These are phyloP conservation scores for Eospalax fontanierii DNA, from an alignment of 2,797 vertebrate species.

Conservation along the genomic window DNA sequence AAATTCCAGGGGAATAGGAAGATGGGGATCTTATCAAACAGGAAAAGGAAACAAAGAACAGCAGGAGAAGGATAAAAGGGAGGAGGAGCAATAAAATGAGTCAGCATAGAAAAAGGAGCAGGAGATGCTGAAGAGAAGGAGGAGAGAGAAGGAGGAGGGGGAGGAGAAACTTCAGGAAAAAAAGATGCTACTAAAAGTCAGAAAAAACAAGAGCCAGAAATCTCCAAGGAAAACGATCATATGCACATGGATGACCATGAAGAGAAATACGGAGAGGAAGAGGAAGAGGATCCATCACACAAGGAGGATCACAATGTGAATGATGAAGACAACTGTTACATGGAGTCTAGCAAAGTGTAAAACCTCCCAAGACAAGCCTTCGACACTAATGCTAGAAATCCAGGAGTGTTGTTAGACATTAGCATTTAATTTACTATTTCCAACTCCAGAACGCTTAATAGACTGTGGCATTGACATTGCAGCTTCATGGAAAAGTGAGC, in stretches of 20 bases:
- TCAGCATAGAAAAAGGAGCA: background rate
- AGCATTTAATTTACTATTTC: too few species aligned
- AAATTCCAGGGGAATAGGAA: background rate
- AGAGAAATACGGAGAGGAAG: background rate
- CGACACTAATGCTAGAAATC: too few species aligned
- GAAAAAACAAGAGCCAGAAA: background rate
- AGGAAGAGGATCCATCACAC: background rate
- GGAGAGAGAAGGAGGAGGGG: background rate
- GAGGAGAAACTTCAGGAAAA: background rate
- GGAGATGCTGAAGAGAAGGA: background rate
- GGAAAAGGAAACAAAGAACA: background rate
- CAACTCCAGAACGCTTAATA: too few species aligned
- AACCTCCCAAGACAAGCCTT: background rate
- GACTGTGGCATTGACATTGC: too few species aligned
- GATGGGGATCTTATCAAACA: background rate
- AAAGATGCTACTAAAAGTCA: background rate
- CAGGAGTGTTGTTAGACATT: too few species aligned
- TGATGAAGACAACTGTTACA: background rate
- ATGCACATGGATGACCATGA: background rate
- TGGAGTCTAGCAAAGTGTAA: background rate
- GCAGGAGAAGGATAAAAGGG: background rate
- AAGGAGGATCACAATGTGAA: background rate
- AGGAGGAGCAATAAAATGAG: background rate
- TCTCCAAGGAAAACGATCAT: background rate
- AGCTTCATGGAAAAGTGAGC: too few species aligned